Conservation (phyloP, 2,888 invertebrate species). For the Lasius fuliginosus region DNA sequence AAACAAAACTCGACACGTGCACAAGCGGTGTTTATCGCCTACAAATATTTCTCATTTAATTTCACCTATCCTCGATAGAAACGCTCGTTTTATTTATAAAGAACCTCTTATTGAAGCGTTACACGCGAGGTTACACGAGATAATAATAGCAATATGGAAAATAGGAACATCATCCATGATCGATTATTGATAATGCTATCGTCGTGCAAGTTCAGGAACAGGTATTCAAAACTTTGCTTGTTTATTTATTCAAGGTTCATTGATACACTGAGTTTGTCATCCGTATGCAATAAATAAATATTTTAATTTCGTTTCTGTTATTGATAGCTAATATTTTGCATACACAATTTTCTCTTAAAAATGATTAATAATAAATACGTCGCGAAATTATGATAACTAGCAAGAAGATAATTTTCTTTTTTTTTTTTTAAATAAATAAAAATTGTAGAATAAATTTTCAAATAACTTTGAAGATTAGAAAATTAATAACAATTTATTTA, state of each 20-base stretch:
- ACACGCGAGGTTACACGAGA: background rate
- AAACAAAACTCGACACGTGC: background rate
- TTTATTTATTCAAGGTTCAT: background rate
- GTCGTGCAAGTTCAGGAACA: constrained; percentile 15
- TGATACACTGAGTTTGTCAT: background rate
- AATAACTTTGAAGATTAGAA: no score
- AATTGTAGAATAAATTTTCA: background rate
- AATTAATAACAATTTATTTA: no score
- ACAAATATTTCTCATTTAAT: constrained; percentile 26
- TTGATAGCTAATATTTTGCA: background rate
- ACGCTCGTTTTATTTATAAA: constrained; percentile 20
- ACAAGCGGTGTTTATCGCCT: background rate
- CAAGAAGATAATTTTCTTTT: background rate
- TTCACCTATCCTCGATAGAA: background rate
- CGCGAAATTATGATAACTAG: background rate
- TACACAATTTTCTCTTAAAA: background rate
- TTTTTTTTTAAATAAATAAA: background rate
- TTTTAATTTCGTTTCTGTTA: background rate
- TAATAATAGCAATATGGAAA: constrained; percentile 24
- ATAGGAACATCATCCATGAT: constrained; percentile 9
- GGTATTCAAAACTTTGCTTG: background rate
- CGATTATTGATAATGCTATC: constrained; percentile 17
- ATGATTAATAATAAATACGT: background rate
- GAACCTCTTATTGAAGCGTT: constrained; percentile 15
- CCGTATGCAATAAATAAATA: background rate